Percentiles rank a stretch among this genome's conserved stretches.
These are phyloP conservation scores for Ploceus nigricollis DNA, from an alignment of 2,113 vertebrate genomes.

Conservation along the genomic window DNA sequence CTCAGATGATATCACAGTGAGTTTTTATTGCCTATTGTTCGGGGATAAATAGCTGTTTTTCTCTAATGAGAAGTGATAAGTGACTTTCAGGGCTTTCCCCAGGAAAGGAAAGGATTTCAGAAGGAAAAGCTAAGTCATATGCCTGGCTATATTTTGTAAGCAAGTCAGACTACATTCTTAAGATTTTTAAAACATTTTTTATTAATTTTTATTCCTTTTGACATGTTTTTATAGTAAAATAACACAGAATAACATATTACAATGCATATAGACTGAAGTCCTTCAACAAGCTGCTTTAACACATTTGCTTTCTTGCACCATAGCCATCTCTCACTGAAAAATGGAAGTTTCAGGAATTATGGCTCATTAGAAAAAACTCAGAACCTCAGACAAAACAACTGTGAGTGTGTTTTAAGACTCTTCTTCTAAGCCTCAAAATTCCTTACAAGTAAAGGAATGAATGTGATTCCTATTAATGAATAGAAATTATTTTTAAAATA, in stretches of 20 bases:
- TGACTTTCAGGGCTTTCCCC: neutral
- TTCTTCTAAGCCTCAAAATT: neutral
- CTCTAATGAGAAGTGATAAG: neutral
- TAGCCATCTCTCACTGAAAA: neutral
- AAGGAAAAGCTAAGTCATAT: neutral
- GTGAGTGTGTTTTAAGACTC: neutral
- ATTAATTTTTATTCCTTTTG: slow-evolving; percentile 37
- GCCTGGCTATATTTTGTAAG: neutral
- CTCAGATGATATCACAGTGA: neutral
- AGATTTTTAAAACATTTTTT: slow-evolving; percentile 7
- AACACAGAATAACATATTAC: neutral
- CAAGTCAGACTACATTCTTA: neutral
- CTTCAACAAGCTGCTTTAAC: neutral
- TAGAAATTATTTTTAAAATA: slow-evolving; percentile 10
- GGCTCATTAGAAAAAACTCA: neutral
- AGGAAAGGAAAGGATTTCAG: neutral
- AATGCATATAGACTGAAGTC: neutral
- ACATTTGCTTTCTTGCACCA: neutral
- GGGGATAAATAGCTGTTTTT: neutral
- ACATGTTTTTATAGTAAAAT: slow-evolving; percentile 62
- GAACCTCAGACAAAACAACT: neutral
- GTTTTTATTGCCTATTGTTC: neutral
- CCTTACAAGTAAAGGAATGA: slow-evolving; percentile 7
- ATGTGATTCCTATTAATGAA: neutral
- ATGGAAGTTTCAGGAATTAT: neutral